Evolutionary conservation across 2,888 invertebrate genomes (phyloP), one percentile per base, ranked within the genome.

Genomic region (Diadromus collaris): DNA sequence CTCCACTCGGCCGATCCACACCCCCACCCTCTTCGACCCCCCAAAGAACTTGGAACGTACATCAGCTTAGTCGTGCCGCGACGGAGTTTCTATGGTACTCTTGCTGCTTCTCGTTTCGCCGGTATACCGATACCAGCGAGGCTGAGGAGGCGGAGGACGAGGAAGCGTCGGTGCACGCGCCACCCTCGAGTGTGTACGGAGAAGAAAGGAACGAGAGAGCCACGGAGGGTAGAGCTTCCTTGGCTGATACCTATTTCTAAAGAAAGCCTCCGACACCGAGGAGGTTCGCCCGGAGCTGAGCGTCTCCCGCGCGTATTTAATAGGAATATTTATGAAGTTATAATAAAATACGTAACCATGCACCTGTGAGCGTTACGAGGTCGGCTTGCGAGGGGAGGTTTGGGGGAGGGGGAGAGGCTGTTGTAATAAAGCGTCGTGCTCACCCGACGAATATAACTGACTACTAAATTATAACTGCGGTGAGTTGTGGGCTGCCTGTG

Each of bases 291-390:
- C n/a, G 48, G 48, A 34, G 38, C 29, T 34, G 27, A 24, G 48
- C 38, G 61, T 24, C 63, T 51, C 19, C 34, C 4, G n/a, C 61
- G 38, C 32, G 61, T 60, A 46, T 73, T 79, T 79, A 77, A 71
- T 63, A 29, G 58, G 74, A 81, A 81, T 81, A 81, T 81, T 81
- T 74, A 81, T 81, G 79, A 79, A 77, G 71, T 74, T 56, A 73
- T 77, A 71, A 79, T 79, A 79, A 77, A 81, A 81, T 79, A 74
- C 70, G 73, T 79, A 68, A 79, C 67, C 67, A 38, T 56, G 32
- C 34, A 48, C 19, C 61, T 34, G 48, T 6, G 46, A 44, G 51
- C 74, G 21, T 74, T 58, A 34, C 27, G 61, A 34, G 54, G 29
- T 63, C 54, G 16, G 60, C 16, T 19, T n/a, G n/a, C n/a, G n/a